These are phyloP conservation scores for Lepidonotus clava DNA, from an alignment of 2,888 invertebrate genomes.

Conservation along the genomic window DNA sequence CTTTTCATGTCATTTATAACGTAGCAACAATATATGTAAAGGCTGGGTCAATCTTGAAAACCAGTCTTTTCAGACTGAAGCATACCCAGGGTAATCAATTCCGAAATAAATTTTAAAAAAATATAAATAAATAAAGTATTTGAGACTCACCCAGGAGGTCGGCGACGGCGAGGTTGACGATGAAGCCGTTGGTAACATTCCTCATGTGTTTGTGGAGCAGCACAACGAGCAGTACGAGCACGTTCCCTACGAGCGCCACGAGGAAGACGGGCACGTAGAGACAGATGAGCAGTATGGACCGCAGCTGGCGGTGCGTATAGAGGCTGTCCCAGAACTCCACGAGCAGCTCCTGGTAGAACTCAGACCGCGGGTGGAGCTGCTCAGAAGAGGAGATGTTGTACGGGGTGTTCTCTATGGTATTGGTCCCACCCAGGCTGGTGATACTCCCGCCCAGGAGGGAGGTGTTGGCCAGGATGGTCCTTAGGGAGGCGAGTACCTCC, in stretches of 20 bases:
- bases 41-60: too few relatives aligned
- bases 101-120: too few relatives aligned
- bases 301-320: not conserved
- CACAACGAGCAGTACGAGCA: conserved; percentile 68
- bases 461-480: not conserved
- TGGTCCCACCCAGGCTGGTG: not conserved
- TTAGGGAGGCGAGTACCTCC: not conserved
- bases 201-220: conserved; percentile 69
- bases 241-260: conserved; percentile 68
- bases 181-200: conserved; percentile 71
- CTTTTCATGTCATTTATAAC: too few relatives aligned
- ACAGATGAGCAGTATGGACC: conserved; percentile 62
- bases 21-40: too few relatives aligned
- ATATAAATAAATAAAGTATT: too few relatives aligned
- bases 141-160: conserved; percentile 70
- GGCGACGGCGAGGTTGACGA: conserved; percentile 70
- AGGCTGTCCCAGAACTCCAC: not conserved
- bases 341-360: conserved; percentile 2
- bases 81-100: too few relatives aligned
- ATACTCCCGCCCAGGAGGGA: not conserved
- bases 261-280: conserved; percentile 71
- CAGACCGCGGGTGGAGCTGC: not conserved
- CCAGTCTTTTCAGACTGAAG: too few relatives aligned
- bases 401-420: too few relatives aligned
- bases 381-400: not conserved